A percentile compares a stretch with the other conserved stretches of the same genome.
These are phyloP conservation scores for Marmota flaviventris DNA, from an alignment of 2,113 vertebrate species.

Conservation along the genomic window DNA sequence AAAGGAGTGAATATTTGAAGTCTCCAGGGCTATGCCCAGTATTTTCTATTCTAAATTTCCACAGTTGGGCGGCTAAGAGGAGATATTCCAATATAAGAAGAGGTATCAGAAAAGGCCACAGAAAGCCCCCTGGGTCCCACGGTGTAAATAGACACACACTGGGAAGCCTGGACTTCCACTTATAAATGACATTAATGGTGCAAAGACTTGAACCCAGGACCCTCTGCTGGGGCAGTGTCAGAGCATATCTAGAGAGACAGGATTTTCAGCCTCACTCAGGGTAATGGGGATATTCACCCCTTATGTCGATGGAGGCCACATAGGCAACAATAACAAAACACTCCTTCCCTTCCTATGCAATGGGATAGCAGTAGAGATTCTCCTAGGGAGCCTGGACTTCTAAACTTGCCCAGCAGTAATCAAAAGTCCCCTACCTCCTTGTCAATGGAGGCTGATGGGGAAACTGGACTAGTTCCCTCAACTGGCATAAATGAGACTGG, in stretches of 20 bases:
- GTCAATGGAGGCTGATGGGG: neutral
- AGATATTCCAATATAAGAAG: fast-evolving
- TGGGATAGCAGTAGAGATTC: no score
- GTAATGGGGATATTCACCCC: neutral
- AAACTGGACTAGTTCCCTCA: neutral
- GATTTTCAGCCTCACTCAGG: neutral
- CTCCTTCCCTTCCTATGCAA: neutral
- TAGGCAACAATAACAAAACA: neutral
- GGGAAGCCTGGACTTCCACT: neutral
- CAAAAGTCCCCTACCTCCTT: neutral
- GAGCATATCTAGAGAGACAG: neutral
- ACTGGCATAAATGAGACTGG: neutral
- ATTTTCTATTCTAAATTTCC: neutral
- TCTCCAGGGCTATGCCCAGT: neutral
- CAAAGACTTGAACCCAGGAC: neutral
- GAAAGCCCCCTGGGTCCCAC: neutral
- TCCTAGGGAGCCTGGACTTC: neutral
- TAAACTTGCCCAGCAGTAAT: neutral
- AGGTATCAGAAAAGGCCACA: neutral
- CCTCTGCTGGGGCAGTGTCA: neutral
- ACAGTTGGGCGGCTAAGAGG: neutral
- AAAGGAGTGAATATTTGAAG: neutral
- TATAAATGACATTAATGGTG: neutral
- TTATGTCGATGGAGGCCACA: neutral
- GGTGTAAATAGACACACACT: neutral